Percentiles rank a stretch among this genome's conserved stretches.
Evolutionary conservation across 2,797 vertebrate genomes (phyloP).

Genomic region (Triplophysa bombifrons): DNA sequence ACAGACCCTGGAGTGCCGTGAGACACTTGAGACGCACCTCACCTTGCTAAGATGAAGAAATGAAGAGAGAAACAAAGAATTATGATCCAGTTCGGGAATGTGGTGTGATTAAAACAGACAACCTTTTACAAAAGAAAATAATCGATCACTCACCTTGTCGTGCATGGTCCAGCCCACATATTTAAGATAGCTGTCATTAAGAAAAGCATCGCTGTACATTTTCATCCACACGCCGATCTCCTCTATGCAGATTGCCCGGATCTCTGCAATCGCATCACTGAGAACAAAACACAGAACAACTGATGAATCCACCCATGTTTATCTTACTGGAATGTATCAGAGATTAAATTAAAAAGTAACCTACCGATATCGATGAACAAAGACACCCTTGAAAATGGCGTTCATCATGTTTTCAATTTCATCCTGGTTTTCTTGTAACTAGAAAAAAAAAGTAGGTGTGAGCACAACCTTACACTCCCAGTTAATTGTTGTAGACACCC

Average conservation of each 20-base stretch:
- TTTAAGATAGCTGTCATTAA: conserved; percentile 90
- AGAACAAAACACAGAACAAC: conserved; percentile 32
- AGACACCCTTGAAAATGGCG: conserved; percentile 99
- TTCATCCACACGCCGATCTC: conserved; percentile 94
- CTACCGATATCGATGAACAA: conserved; percentile 99
- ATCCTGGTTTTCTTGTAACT: conserved; percentile 99
- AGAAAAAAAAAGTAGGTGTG: conserved; percentile 61
- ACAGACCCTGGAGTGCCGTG: conserved; percentile 97
- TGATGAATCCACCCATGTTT: not conserved
- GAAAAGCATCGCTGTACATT: conserved; percentile 90
- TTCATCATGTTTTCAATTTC: conserved; percentile 99
- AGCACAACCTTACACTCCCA: too few species aligned
- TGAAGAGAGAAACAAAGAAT: conserved; percentile 43
- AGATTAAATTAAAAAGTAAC: not conserved
- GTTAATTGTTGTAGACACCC: not conserved
- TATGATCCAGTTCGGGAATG: not conserved
- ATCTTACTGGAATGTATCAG: not conserved
- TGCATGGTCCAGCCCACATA: conserved; percentile 92
- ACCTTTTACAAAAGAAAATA: not conserved
- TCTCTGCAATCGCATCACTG: conserved; percentile 95
- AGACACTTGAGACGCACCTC: conserved; percentile 99
- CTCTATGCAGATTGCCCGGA: conserved; percentile 89
- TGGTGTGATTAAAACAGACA: not conserved
- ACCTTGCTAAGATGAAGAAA: conserved; percentile 86
- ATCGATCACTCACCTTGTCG: conserved; percentile 78